Base-by-base conservation (phyloP, 1,140 invertebrate genomes). In the Lutraria rhynchaena region DNA sequence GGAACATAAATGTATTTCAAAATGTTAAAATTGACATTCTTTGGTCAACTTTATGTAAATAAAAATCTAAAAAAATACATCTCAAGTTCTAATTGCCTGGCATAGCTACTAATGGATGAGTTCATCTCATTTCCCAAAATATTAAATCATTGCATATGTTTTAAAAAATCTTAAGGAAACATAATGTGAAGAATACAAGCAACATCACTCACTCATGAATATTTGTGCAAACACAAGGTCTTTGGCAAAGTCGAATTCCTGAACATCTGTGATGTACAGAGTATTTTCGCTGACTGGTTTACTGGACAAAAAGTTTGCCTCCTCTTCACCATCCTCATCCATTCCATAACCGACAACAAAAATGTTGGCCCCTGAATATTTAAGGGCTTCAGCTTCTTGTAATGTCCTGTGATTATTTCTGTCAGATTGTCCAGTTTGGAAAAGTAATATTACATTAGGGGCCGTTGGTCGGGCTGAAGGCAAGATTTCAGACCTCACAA, bases 131-230 rank as follows among this genome's bases (percentile, higher is more conserved):
- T n/a, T n/a, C n/a, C n/a, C n/a, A n/a, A n/a, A n/a, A n/a, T n/a
- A n/a, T n/a, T n/a, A n/a, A n/a, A n/a, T n/a, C n/a, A n/a, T n/a
- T n/a, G n/a, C n/a, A n/a, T n/a, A n/a, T n/a, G n/a, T n/a, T n/a
- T n/a, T n/a, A n/a, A n/a, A n/a, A n/a, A n/a, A n/a, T n/a, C n/a
- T n/a, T n/a, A n/a, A n/a, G n/a, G n/a, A n/a, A n/a, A n/a, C n/a
- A n/a, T n/a, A n/a, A n/a, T n/a, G n/a, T n/a, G n/a, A n/a, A n/a
- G n/a, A n/a, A n/a, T n/a, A n/a, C n/a, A n/a, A n/a, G n/a, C n/a
- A n/a, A n/a, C n/a, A n/a, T n/a, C n/a, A 86, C 87, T 87, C 75
- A 88, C 87, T 57, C 33, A 67, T 63, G 60, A 86, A 88, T 44
- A 88, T 83, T 76, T 86, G 85, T 17, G 63, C 69, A 46, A 85